Evolutionary conservation across 2,888 invertebrate species (phyloP), one percentile per base, ranked within the genome.

Genomic region (Malachius bipustulatus): DNA sequence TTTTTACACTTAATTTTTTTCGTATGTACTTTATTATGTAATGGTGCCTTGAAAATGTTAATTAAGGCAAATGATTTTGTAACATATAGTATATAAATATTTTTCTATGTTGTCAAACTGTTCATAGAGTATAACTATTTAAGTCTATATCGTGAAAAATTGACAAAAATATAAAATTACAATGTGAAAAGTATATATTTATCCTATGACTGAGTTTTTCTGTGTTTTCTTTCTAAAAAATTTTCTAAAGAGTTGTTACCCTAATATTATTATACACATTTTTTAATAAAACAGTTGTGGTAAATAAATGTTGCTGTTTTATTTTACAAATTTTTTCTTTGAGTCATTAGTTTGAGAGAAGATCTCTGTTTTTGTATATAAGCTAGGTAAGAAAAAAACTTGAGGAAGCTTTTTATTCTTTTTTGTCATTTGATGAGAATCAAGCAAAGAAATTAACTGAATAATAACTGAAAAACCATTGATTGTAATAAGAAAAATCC

Each of bases 11-110:
- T n/a, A n/a, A n/a, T n/a, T n/a, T n/a, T n/a, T 37, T 40, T 41
- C 32, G 38, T 39, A 26, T 32, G 10, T 27, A 51, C 51, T 49
- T 48, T 51, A 54, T 52, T 57, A 55, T 61, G 63, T 64, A 59
- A 62, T 60, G 64, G 65, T 65, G 65, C 65, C 65, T 65, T 65
- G 62, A 55, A 59, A 59, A 57, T 52, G 56, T 56, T 72, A 71
- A 70, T 70, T 74, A 74, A 73, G 73, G 65, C 64, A 61, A 69
- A 68, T 73, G 71, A 73, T 75, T 75, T 75, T 75, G 73, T 74
- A 75, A 73, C n/a, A n/a, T 67, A 72, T 70, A 65, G 61, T 62
- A 62, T 62, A 63, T 72, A 72, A 73, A 73, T 72, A 75, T 75
- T 75, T 75, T 73, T 74, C 71, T 74, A 74, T 75, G 74, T 74